Evolutionary conservation across 2,888 invertebrate genomes (phyloP).

Genomic region (Meandrusa payeni): DNA sequence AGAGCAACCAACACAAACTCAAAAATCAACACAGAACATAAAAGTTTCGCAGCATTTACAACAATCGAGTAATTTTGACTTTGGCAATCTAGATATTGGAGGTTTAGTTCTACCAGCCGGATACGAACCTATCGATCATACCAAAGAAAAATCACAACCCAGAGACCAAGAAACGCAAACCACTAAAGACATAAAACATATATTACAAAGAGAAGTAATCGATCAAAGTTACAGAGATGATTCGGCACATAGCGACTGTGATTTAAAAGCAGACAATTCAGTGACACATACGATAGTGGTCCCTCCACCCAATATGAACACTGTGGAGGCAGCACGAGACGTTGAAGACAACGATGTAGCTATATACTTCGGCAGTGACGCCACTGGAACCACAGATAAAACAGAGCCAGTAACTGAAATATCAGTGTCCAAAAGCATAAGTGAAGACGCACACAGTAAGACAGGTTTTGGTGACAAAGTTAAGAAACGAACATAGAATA

Average conservation of each 20-base stretch:
- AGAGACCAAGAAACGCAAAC: conserved; percentile 52
- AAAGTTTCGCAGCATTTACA: not conserved
- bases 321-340: conserved; percentile 52
- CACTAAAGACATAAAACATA: conserved; percentile 41
- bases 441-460: conserved; percentile 50
- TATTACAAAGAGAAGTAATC: conserved; percentile 40
- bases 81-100: conserved; percentile 40
- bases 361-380: conserved; percentile 70
- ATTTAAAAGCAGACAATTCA: conserved; percentile 65
- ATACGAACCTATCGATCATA: conserved; percentile 64
- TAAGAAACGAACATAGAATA: conserved; percentile 43
- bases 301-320: conserved; percentile 51
- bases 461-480: conserved; percentile 54
- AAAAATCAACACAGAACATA: conserved; percentile 17
- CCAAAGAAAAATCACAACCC: conserved; percentile 39
- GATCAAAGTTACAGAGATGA: conserved; percentile 43
- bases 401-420: conserved; percentile 67
- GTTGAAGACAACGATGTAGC: conserved; percentile 82
- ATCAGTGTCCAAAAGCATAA: conserved; percentile 71
- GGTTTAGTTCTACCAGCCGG: conserved; percentile 65
- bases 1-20: conserved; percentile 81
- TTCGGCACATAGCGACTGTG: conserved; percentile 54
- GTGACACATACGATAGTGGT: conserved; percentile 64
- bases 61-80: conserved; percentile 27
- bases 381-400: conserved; percentile 33